Base-by-base conservation (phyloP, 2,797 vertebrate species). In the Gorsachius magnificus region DNA sequence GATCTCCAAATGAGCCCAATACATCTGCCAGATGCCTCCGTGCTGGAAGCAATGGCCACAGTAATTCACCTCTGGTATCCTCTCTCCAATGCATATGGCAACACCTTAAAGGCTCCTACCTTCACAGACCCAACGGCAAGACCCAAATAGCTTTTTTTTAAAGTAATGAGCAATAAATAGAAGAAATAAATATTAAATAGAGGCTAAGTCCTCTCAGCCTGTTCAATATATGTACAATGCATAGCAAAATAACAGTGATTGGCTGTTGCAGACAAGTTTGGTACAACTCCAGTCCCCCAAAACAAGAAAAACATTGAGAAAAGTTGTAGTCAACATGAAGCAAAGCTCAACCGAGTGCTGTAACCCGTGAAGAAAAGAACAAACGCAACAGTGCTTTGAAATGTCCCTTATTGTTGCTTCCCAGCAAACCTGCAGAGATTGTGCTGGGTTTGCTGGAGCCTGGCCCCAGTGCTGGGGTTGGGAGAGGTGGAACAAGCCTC, bases 131-230 rank as follows among this genome's bases (percentile, higher is more conserved):
- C 76, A 89, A n/a, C 1, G 11, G 82, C 83, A 93, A 51, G 58
- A 93, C 46, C 58, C 60, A 60, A 88, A 68, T 25, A 79, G 45
- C 29, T 87, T 93, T 92, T 43, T 43, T 81, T 68, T 1, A 60
- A 79, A 86, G 58, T 76, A 90, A 90, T 81, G 96, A 95, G 97
- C 94, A 97, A 98, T 98, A 99, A 99, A 99, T 98, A 98, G 95
- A 97, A 97, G 95, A 98, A 98, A 98, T 98, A 98, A 98, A 98
- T 98, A 98, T 97, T 97, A 98, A 97, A 98, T 97, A 97, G 83
- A 96, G 93, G 94, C 89, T 29, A 89, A 86, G 86, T 92, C 79
- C 83, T 68, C 74, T 96, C 77, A 94, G 95, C 95, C 91, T 87
- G 87, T 95, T 95, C 89, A 91, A 70, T 83, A 76, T 98, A 98